phyloP scores from a whole-genome alignment of 1,140 invertebrate genomes.

The Popillia japonica region DNA sequence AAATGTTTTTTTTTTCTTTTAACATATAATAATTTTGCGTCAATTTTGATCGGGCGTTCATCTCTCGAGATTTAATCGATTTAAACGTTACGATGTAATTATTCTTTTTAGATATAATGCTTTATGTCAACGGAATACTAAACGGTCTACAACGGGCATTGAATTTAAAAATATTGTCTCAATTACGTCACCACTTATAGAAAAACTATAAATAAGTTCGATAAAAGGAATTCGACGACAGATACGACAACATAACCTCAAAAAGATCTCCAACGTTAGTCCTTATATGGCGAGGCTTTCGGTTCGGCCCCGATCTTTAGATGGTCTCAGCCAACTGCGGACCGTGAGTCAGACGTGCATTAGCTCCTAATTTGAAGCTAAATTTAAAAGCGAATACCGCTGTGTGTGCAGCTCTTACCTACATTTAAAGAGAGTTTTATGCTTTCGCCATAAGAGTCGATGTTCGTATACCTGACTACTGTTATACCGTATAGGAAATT shows the following conservation, averaged over 20 bases:
- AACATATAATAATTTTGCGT: background rate
- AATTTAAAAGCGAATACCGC: conserved; percentile 34
- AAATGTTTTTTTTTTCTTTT: conserved; percentile 1
- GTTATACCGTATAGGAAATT: background rate
- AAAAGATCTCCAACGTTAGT: conserved; percentile 24
- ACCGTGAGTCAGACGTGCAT: conserved; percentile 32
- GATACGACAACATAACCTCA: conserved; percentile 33
- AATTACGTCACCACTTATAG: conserved; percentile 27
- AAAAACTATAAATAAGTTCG: conserved; percentile 37
- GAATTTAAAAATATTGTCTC: conserved; percentile 26
- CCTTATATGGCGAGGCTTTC: conserved; percentile 32
- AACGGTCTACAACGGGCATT: background rate
- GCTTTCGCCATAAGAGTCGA: conserved; percentile 20
- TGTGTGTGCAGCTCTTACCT: conserved; percentile 27
- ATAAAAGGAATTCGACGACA: conserved; percentile 25
- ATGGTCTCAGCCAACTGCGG: conserved; percentile 22
- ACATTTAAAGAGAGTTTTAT: conserved; percentile 38
- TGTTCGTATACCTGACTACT: background rate
- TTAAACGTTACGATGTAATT: conserved; percentile 23
- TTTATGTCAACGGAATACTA: background rate
- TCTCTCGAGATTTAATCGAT: conserved; percentile 4
- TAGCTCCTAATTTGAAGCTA: conserved; percentile 38
- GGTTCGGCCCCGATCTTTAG: conserved; percentile 36
- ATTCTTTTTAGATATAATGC: conserved; percentile 22
- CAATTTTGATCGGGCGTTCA: background rate